Percentiles rank a stretch among this genome's conserved stretches.
Evolutionary conservation across 1,140 invertebrate genomes (phyloP).

Genomic region (Aphaenogaster ashmeadi): DNA sequence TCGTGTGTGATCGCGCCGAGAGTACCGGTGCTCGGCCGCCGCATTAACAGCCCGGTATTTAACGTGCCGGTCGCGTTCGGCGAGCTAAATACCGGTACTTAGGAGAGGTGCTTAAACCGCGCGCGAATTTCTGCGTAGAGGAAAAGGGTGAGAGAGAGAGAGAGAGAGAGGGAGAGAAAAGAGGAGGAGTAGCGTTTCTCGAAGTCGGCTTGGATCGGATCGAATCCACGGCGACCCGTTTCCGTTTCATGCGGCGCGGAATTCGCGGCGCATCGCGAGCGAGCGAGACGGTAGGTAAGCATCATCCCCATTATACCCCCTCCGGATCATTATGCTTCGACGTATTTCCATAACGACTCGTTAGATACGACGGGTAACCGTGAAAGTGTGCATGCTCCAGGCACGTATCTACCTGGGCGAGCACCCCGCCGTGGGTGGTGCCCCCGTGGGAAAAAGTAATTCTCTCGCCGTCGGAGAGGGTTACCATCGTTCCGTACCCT

Average conservation of each 20-base stretch:
- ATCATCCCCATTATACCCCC: constrained; percentile 79
- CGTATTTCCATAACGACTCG: constrained; percentile 84
- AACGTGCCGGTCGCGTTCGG: constrained; percentile 64
- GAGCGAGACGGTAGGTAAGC: constrained; percentile 74
- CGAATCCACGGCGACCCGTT: constrained; percentile 13
- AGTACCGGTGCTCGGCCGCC: constrained; percentile 38
- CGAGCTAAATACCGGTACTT: constrained; percentile 67
- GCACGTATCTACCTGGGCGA: constrained; percentile 65
- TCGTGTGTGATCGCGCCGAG: constrained; percentile 39
- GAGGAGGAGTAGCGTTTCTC: constrained; percentile 18
- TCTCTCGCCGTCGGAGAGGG: constrained; percentile 2
- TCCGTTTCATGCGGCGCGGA: constrained; percentile 50
- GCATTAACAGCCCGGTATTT: constrained; percentile 62
- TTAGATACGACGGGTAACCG: constrained; percentile 74
- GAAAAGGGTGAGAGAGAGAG: not conserved
- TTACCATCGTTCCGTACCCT: not conserved
- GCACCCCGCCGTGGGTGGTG: constrained; percentile 69
- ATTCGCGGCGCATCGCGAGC: constrained; percentile 49
- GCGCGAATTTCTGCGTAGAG: constrained; percentile 5
- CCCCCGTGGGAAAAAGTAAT: constrained; percentile 70
- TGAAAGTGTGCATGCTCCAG: constrained; percentile 55
- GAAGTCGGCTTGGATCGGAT: constrained; percentile 26
- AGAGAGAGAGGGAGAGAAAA: not conserved
- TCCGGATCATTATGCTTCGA: constrained; percentile 82
- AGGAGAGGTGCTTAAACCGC: constrained; percentile 3